phyloP scores from a whole-genome alignment of 2,888 invertebrate species.

The Polyommatus iphigenia region DNA sequence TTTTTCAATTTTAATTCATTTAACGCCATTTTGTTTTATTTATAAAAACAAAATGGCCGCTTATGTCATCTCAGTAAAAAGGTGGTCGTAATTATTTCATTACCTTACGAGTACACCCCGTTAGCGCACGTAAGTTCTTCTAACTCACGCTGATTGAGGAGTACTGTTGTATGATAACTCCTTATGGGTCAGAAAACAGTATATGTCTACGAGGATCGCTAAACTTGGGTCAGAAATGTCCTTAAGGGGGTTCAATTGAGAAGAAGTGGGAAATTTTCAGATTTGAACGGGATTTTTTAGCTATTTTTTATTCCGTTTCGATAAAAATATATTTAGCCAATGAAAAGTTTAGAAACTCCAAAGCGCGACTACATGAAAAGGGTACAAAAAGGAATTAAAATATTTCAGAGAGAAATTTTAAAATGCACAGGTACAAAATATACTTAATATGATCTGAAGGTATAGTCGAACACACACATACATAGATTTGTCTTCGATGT shows the following conservation, averaged over 20 bases:
- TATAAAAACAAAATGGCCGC: neutral
- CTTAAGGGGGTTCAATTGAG: neutral
- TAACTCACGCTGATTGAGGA: neutral
- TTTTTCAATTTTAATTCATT: no score
- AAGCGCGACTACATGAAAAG: no score
- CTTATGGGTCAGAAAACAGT: conserved; percentile 7
- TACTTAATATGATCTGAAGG: no score
- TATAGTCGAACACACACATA: no score
- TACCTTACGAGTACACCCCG: neutral
- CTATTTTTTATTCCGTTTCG: no score
- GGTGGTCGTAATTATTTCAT: neutral
- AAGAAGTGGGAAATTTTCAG: neutral
- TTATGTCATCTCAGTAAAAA: conserved; percentile 5
- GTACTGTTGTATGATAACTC: neutral
- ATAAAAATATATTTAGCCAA: no score
- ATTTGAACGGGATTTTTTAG: neutral
- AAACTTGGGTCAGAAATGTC: neutral
- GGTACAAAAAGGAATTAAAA: no score
- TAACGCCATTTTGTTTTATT: no score
- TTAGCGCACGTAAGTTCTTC: neutral
- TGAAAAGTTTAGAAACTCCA: no score
- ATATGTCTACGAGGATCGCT: neutral
- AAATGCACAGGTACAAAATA: no score
- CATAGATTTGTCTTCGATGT: no score
- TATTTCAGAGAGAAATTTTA: no score